phyloP scores from a whole-genome alignment of 2,888 invertebrate genomes.

The Esperia sulphurella region DNA sequence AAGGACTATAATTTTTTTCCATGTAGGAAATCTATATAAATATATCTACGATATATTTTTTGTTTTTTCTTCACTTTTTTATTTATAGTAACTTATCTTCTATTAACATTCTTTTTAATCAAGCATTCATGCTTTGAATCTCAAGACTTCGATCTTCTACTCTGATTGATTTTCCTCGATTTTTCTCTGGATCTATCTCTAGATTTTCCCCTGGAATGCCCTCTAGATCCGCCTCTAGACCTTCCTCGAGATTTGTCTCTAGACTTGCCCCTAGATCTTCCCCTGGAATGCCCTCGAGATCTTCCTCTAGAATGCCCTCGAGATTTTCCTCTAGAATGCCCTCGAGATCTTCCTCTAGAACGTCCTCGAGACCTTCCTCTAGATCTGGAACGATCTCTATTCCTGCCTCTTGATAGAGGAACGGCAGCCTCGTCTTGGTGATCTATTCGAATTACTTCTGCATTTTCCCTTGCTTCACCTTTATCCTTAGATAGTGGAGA shows the following conservation, averaged over 20 bases:
- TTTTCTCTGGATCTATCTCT: neutral
- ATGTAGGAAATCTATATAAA: too few species aligned
- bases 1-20: too few species aligned
- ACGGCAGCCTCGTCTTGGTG: neutral
- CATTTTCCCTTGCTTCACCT: neutral
- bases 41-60: too few species aligned
- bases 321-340: constrained; percentile 1
- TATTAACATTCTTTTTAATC: too few species aligned
- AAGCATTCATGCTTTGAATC: too few species aligned
- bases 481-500: neutral
- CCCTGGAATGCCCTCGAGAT: constrained; percentile 9
- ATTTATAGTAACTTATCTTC: too few species aligned
- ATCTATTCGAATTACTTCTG: neutral
- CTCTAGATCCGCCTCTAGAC: constrained; percentile 7
- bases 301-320: constrained; percentile 6
- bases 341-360: constrained; percentile 13
- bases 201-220: neutral
- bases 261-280: constrained; percentile 7
- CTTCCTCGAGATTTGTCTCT: constrained; percentile 12
- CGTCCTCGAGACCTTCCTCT: constrained; percentile 3
- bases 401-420: neutral
- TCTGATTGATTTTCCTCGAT: neutral
- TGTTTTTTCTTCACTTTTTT: too few species aligned
- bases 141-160: too few species aligned
- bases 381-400: constrained; percentile 3